Evolutionary conservation across 2,888 invertebrate genomes (phyloP).

Genomic region (Idaea aversata): DNA sequence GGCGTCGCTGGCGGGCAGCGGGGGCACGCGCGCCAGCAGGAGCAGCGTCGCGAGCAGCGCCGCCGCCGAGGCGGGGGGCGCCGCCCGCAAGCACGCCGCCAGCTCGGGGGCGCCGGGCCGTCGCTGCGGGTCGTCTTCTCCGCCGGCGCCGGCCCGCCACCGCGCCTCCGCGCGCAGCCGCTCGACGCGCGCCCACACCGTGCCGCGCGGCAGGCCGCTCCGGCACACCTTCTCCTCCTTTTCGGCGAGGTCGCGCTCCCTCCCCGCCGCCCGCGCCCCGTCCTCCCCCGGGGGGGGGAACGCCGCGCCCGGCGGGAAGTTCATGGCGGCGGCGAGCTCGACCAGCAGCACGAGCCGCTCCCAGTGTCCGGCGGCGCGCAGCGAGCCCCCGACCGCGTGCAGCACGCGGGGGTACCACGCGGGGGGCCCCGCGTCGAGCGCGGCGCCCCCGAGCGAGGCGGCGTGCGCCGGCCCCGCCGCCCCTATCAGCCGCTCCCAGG

Average conservation of each 20-base stretch:
- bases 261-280: slow-evolving; percentile 15
- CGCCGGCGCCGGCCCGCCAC: slow-evolving; percentile 84
- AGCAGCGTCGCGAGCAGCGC: slow-evolving; percentile 58
- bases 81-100: slow-evolving; percentile 83
- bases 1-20: slow-evolving; percentile 34
- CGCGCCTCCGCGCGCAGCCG: slow-evolving; percentile 85
- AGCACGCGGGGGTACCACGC: slow-evolving; percentile 6
- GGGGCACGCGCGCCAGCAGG: slow-evolving; percentile 47
- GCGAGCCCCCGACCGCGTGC: slow-evolving; percentile 21
- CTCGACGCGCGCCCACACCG: slow-evolving; percentile 88
- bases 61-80: slow-evolving; percentile 83
- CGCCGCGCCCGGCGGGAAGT: slow-evolving; percentile 69
- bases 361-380: slow-evolving; percentile 85
- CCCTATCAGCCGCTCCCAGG: slow-evolving; percentile 11
- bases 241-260: slow-evolving; percentile 26
- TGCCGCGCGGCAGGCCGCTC: slow-evolving; percentile 85
- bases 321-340: slow-evolving; percentile 84
- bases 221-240: slow-evolving; percentile 39
- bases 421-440: slow-evolving; percentile 20
- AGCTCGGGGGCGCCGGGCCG: slow-evolving; percentile 59
- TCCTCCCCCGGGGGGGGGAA: slow-evolving; percentile 40
- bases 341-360: slow-evolving; percentile 88
- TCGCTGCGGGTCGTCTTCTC: slow-evolving; percentile 73
- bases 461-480: slow-evolving; percentile 15
- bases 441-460: slow-evolving; percentile 21